Evolutionary conservation across 2,113 vertebrate genomes (phyloP).

Genomic region (Pomatostomus ruficeps): DNA sequence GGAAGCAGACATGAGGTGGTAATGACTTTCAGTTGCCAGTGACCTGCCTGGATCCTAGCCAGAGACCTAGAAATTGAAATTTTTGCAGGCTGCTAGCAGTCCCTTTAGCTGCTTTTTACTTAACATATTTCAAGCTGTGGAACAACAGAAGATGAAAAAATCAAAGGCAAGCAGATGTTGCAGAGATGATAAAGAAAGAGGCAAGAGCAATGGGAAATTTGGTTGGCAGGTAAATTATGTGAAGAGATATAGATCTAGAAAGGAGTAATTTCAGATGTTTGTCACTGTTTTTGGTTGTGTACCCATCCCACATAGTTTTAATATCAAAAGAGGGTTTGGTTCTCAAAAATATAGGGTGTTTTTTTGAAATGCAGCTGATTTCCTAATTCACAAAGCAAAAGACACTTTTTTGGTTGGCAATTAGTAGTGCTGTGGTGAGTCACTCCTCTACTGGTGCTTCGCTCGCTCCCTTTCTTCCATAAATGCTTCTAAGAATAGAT

Average conservation of each 20-base stretch:
- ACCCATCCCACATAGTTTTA: neutral
- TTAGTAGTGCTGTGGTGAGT: conserved; percentile 53
- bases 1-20: neutral
- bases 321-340: neutral
- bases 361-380: neutral
- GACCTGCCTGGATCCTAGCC: neutral
- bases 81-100: neutral
- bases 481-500: conserved; percentile 57
- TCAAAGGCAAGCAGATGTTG: neutral
- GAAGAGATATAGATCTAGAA: neutral
- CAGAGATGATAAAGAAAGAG: neutral
- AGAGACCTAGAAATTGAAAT: neutral
- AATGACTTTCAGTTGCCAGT: neutral
- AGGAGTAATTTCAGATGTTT: neutral
- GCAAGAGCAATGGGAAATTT: neutral
- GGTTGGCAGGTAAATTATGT: neutral
- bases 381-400: neutral
- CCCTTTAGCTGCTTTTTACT: neutral
- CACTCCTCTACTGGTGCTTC: conserved; percentile 23
- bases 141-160: neutral
- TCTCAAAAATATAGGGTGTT: neutral
- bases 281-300: neutral
- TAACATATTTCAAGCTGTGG: neutral
- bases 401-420: neutral
- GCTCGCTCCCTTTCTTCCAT: neutral